Percentiles rank a stretch among this genome's conserved stretches.
phyloP scores from a whole-genome alignment of 1,140 invertebrate species.

The Venturia canescens region DNA sequence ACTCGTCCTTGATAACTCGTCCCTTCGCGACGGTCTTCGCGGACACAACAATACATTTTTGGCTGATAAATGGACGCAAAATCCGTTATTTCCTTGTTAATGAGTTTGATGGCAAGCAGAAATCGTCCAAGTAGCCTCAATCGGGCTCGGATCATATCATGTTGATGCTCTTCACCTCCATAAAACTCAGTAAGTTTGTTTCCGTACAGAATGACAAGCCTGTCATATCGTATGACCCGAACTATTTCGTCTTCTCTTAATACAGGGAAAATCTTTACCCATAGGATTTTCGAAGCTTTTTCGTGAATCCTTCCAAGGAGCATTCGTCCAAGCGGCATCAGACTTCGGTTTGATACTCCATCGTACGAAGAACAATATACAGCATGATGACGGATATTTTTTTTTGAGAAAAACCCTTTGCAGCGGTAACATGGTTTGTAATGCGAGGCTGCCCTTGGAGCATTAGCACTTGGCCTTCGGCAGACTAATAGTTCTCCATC shows the following conservation, averaged over 20 bases:
- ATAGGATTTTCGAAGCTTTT: conserved; percentile 36
- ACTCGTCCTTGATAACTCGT: too few relatives aligned
- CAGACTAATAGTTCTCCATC: conserved; percentile 46
- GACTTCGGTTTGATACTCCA: conserved; percentile 22
- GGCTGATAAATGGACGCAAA: conserved; percentile 48
- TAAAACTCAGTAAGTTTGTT: conserved; percentile 52
- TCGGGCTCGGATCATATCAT: conserved; percentile 46
- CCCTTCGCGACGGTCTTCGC: too few relatives aligned
- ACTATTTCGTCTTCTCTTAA: conserved; percentile 50
- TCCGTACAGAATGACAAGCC: conserved; percentile 43
- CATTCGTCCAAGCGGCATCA: conserved; percentile 4
- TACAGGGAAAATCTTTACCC: conserved; percentile 41
- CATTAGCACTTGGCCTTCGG: conserved; percentile 43
- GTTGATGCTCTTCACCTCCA: conserved; percentile 4
- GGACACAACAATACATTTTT: conserved; percentile 33
- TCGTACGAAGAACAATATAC: conserved; percentile 18
- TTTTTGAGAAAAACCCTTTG: conserved; percentile 44
- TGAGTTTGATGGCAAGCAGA: conserved; percentile 19
- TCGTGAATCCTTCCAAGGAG: conserved; percentile 42
- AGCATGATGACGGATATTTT: conserved; percentile 46
- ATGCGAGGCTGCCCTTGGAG: conserved; percentile 23
- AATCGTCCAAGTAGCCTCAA: conserved; percentile 48
- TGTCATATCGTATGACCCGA: conserved; percentile 47
- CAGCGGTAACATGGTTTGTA: conserved; percentile 49
- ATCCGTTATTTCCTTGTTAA: conserved; percentile 39